phyloP scores from a whole-genome alignment of 2,888 invertebrate genomes.

The Synanthedon myopaeformis region DNA sequence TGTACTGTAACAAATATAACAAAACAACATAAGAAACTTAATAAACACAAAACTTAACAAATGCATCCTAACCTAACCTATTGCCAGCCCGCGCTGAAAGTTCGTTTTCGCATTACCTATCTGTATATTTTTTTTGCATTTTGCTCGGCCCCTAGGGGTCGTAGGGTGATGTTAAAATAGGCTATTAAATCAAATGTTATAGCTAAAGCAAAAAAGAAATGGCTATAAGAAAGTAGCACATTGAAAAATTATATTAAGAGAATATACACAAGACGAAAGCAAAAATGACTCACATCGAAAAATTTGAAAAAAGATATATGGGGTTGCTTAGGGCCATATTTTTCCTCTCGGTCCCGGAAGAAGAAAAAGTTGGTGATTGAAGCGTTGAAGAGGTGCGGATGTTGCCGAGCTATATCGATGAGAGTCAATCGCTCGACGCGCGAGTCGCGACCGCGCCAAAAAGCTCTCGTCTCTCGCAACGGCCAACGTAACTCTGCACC shows the following conservation, averaged over 20 bases:
- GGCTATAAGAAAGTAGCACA: too few species aligned
- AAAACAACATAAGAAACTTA: too few species aligned
- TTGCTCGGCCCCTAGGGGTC: too few species aligned
- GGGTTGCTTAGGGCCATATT: conserved; percentile 87
- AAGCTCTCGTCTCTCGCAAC: conserved; percentile 78
- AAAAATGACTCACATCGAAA: conserved; percentile 80
- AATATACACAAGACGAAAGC: background rate
- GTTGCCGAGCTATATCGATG: conserved; percentile 77
- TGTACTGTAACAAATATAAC: conserved; percentile 76
- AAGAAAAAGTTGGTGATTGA: conserved; percentile 97
- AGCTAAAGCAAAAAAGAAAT: too few species aligned
- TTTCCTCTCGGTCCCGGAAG: conserved; percentile 83
- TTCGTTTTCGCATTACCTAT: too few species aligned
- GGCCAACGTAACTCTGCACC: conserved; percentile 79
- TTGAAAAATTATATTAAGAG: background rate
- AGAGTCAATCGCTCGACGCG: conserved; percentile 85
- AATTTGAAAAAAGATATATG: conserved; percentile 93
- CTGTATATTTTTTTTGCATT: too few species aligned
- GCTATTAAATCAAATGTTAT: too few species aligned
- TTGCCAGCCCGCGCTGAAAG: too few species aligned
- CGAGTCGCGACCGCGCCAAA: conserved; percentile 96
- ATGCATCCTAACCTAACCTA: too few species aligned
- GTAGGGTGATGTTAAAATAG: too few species aligned
- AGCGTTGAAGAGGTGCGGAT: conserved; percentile 86
- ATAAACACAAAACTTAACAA: too few species aligned